Evolutionary conservation across 2,888 invertebrate genomes (phyloP), one percentile per base, ranked within the genome.

Genomic region (Syrphus vitripennis): DNA sequence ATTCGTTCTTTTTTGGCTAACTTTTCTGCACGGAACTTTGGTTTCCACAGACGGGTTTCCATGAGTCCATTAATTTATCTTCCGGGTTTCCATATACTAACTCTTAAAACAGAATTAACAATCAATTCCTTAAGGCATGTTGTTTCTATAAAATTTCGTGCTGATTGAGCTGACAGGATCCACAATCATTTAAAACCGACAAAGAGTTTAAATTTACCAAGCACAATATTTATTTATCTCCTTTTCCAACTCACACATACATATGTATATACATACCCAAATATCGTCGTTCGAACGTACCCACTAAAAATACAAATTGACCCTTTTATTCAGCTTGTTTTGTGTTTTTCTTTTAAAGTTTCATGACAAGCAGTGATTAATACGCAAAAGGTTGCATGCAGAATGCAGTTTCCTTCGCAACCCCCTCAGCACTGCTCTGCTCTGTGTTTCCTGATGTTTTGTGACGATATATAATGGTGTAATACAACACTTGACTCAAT

Each of bases 401-500:
- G 34, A 21, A 37, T 74, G 72, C 67, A 69, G 34, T 74, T 83
- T 53, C 69, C 63, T 83, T 45, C 69, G 45, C 69, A 72, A 69
- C 37, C 61, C 61, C n/a, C n/a, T n/a, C n/a, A n/a, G n/a, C n/a
- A 78, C 21, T 78, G 59, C 55, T 78, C n/a, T n/a, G n/a, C n/a
- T n/a, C n/a, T n/a, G n/a, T n/a, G n/a, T n/a, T n/a, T n/a, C n/a
- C n/a, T n/a, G n/a, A n/a, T n/a, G 67, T 63, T 65, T 67, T 69
- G 61, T 63, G 59, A 61, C 74, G 55, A 69, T 78, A 78, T 78
- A 78, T 69, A 77, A 83, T 69, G 69, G 83, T 69, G 78, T 83
- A 83, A 83, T 74, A 78, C 78, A 74, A 67, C 83, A 74, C 83
- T 74, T 78, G 74, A 74, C 78, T 83, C 72, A 83, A 83, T 83